Base-by-base conservation (phyloP, 1,140 invertebrate species). In the Babylonia areolata region DNA sequence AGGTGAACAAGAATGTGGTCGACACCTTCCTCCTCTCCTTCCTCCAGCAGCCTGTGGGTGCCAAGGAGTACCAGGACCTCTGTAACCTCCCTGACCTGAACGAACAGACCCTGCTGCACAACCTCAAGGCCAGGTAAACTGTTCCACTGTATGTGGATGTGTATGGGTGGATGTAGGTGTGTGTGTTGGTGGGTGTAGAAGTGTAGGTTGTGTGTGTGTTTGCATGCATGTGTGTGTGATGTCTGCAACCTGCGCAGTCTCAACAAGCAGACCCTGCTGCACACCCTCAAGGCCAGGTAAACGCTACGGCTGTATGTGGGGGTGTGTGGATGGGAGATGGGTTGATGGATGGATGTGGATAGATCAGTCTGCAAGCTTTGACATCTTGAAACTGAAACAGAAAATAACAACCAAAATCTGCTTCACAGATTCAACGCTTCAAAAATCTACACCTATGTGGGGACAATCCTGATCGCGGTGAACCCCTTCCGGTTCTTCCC, bases 361-460 rank as follows among this genome's bases (percentile, higher is more conserved):
- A n/a, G n/a, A n/a, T n/a, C n/a, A n/a, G n/a, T n/a, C n/a, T n/a
- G n/a, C n/a, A n/a, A n/a, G n/a, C n/a, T n/a, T n/a, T n/a, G n/a
- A n/a, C n/a, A n/a, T n/a, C n/a, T n/a, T n/a, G n/a, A n/a, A n/a
- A n/a, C n/a, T n/a, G n/a, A n/a, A n/a, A n/a, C n/a, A n/a, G n/a
- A n/a, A n/a, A n/a, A n/a, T n/a, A n/a, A n/a, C n/a, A n/a, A n/a
- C n/a, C n/a, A n/a, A n/a, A n/a, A n/a, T n/a, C n/a, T n/a, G n/a
- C n/a, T n/a, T n/a, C 3, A 33, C 78, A 91, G 98, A 90, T 99
- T 99, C 95, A 96, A 96, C 35, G 97, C 97, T 90, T 97, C 97
- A 84, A 97, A 98, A 94, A 99, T 99, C 91, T 99, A 99, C 94
- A 99, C 98, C 9, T 99, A 99, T 92, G 98, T 99, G 83, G 98